These are phyloP conservation scores for Chironex yamaguchii DNA, from an alignment of 30 jellyfish, hydroid and myxozoan genomes.

Conservation along the genomic window DNA sequence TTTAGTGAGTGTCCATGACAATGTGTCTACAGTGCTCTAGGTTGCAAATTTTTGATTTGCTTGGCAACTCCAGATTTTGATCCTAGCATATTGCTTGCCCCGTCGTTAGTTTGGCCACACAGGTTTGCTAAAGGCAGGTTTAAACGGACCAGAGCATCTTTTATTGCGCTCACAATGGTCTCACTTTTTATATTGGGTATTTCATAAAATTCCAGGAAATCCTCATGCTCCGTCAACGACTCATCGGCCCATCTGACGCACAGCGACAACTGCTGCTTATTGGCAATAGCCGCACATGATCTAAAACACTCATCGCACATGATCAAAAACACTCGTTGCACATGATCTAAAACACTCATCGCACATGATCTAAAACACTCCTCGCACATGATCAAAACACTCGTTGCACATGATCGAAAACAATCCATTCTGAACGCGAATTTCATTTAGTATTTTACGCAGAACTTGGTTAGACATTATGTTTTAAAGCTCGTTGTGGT, in stretches of 20 bases:
- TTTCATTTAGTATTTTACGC: not conserved
- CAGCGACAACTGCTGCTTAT: constrained; percentile 59
- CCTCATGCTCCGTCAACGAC: constrained; percentile 13
- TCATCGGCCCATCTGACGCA: constrained; percentile 53
- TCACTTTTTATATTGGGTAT: constrained; percentile 17
- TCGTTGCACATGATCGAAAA: constrained; percentile 2
- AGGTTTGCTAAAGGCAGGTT: constrained; percentile 25
- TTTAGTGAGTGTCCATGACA: no score
- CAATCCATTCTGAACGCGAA: not conserved
- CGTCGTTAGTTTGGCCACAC: constrained; percentile 43
- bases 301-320: constrained; percentile 9
- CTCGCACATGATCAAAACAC: not conserved
- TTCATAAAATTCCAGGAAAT: constrained; percentile 51
- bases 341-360: not conserved
- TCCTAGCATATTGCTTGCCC: constrained; percentile 49
- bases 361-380: not conserved
- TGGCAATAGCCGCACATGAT: constrained; percentile 18
- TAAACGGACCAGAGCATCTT: constrained; percentile 28
- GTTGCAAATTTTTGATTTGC: constrained; percentile 24
- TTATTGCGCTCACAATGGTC: not conserved
- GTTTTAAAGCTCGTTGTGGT: constrained; percentile 38
- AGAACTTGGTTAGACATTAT: constrained; percentile 46
- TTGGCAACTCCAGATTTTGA: constrained; percentile 33
- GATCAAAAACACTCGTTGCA: not conserved
- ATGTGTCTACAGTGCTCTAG: constrained; percentile 21